Evolutionary conservation across 2,888 invertebrate species (phyloP).

Genomic region (Microdon myrmicae): DNA sequence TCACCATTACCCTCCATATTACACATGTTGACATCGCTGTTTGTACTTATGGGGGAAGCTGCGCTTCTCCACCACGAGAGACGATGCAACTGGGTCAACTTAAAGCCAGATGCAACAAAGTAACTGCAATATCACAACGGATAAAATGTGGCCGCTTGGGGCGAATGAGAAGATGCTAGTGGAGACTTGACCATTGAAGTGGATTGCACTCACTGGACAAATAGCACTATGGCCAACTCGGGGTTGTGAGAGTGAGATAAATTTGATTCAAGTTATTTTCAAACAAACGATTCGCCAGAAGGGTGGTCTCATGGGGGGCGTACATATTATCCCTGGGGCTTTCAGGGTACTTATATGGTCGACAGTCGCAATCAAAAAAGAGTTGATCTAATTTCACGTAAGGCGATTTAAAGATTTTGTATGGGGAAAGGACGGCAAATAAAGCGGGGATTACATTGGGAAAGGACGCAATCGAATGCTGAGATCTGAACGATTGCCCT

Average conservation of each 20-base stretch:
- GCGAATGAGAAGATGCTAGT: not conserved
- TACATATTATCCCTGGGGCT: too few species aligned
- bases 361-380: too few species aligned
- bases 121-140: conserved; percentile 18
- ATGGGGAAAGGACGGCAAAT: too few species aligned
- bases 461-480: too few species aligned
- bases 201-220: conserved; percentile 32
- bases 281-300: conserved; percentile 21
- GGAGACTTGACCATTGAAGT: conserved; percentile 27
- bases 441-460: too few species aligned
- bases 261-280: conserved; percentile 41
- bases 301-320: too few species aligned
- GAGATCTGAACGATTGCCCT: too few species aligned
- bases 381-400: too few species aligned
- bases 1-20: conserved; percentile 21
- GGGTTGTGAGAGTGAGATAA: conserved; percentile 19
- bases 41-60: conserved; percentile 12
- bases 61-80: conserved; percentile 30
- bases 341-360: too few species aligned
- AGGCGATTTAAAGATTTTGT: too few species aligned
- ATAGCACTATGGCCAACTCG: conserved; percentile 16
- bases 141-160: not conserved
- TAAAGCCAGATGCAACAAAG: conserved; percentile 46
- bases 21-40: conserved; percentile 29
- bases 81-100: conserved; percentile 49